These are phyloP conservation scores for Halcyon smyrnensis DNA, from an alignment of 2,797 vertebrate species.

Conservation along the genomic window DNA sequence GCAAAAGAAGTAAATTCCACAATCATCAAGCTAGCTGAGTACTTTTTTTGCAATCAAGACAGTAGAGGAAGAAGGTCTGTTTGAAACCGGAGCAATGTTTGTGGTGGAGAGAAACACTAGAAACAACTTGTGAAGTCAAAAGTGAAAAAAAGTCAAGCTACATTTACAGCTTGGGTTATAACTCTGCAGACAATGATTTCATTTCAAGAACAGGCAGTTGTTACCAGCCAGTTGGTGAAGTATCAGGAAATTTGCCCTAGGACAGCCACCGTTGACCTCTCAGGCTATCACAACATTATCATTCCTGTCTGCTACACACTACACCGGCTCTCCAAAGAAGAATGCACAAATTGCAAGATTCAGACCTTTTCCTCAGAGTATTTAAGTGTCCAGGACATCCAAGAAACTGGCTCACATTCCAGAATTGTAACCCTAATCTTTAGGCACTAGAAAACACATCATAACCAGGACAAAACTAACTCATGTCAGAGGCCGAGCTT, in stretches of 20 bases:
- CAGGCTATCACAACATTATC: neutral
- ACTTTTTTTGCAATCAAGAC: neutral
- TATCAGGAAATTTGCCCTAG: neutral
- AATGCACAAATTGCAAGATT: neutral
- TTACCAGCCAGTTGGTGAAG: neutral
- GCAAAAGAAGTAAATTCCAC: neutral
- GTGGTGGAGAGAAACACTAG: neutral
- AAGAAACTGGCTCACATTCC: slow-evolving; percentile 1
- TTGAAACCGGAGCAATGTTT: neutral
- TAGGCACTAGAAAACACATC: neutral
- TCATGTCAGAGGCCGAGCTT: neutral
- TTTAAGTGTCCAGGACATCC: neutral
- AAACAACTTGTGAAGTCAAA: neutral
- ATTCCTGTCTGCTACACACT: neutral
- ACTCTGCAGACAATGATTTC: neutral
- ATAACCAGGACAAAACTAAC: neutral
- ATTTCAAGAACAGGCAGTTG: neutral
- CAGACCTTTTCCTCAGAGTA: neutral
- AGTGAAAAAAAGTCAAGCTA: neutral
- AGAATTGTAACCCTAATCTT: neutral
- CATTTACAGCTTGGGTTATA: neutral
- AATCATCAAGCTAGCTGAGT: neutral
- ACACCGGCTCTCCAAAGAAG: neutral
- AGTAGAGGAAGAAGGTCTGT: neutral
- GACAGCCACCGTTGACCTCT: neutral